Evolutionary conservation across 2,797 vertebrate genomes (phyloP).

Genomic region (Labeo calbasu): DNA sequence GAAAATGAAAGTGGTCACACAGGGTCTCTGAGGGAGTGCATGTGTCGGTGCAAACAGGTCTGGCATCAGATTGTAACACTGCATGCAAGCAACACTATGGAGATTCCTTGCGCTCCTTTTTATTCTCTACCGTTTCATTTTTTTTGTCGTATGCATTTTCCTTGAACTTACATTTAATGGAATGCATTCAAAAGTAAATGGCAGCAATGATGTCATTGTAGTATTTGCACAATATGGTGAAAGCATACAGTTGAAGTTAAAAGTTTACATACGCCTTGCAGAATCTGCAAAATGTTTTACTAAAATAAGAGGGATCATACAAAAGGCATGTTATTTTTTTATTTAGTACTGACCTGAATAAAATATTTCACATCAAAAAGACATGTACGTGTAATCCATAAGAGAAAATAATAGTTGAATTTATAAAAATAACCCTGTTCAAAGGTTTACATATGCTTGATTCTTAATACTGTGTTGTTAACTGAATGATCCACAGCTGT

Average conservation of each 20-base stretch:
- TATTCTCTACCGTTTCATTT: neutral
- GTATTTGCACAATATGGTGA: neutral
- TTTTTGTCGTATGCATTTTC: neutral
- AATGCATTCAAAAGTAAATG: neutral
- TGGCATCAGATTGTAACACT: neutral
- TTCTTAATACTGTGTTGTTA: too few relatives aligned
- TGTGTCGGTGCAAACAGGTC: constrained; percentile 8
- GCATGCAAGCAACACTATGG: neutral
- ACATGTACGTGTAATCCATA: too few relatives aligned
- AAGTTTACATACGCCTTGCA: neutral
- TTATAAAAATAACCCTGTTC: too few relatives aligned
- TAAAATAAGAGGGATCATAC: too few relatives aligned
- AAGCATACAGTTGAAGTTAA: neutral
- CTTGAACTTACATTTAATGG: too few relatives aligned
- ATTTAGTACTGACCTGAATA: too few relatives aligned
- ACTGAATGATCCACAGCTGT: too few relatives aligned
- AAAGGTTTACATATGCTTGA: too few relatives aligned
- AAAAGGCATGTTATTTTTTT: too few relatives aligned
- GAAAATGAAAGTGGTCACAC: constrained; percentile 40
- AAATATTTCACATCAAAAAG: too few relatives aligned
- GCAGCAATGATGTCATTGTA: neutral
- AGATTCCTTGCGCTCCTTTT: neutral
- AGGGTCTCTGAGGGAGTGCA: constrained; percentile 18
- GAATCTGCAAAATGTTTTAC: too few relatives aligned
- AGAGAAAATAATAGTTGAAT: too few relatives aligned